Evolutionary conservation across 2,113 vertebrate species (phyloP).

Genomic region (Hippocampus zosterae): DNA sequence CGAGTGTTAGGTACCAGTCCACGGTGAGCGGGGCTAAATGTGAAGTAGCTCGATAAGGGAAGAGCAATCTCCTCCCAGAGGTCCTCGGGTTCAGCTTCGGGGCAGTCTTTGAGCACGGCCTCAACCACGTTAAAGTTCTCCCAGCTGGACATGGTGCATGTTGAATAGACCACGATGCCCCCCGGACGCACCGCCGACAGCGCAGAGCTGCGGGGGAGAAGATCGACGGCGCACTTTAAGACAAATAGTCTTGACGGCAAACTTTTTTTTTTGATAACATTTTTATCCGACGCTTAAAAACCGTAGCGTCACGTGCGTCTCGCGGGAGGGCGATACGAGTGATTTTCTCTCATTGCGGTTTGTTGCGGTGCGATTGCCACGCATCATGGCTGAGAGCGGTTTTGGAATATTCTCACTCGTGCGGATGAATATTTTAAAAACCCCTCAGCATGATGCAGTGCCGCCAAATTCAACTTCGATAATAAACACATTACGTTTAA

Average conservation of each 20-base stretch:
- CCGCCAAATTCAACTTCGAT: background rate
- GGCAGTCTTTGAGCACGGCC: constrained; percentile 72
- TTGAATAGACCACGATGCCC: constrained; percentile 88
- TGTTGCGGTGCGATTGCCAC: background rate
- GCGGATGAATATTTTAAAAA: background rate
- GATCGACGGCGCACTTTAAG: constrained; percentile 15
- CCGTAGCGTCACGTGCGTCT: background rate
- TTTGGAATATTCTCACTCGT: background rate
- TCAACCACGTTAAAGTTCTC: constrained; percentile 85
- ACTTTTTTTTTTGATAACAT: background rate
- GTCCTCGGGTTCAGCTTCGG: constrained; percentile 72
- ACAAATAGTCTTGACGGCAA: constrained; percentile 2
- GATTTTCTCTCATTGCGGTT: background rate
- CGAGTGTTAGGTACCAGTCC: constrained; percentile 10
- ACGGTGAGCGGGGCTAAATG: constrained; percentile 60
- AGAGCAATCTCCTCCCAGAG: constrained; percentile 71
- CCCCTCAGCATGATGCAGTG: background rate
- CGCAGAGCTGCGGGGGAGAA: constrained; percentile 76
- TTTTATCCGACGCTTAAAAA: background rate
- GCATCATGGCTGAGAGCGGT: background rate
- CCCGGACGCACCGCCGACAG: constrained; percentile 83
- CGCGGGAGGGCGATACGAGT: background rate
- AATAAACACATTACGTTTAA: background rate
- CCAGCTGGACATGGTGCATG: constrained; percentile 85
- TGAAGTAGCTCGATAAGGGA: constrained; percentile 76